Evolutionary conservation across 2,888 invertebrate species (phyloP), one percentile per base, ranked within the genome.

Genomic region (Eurytoma californica): DNA sequence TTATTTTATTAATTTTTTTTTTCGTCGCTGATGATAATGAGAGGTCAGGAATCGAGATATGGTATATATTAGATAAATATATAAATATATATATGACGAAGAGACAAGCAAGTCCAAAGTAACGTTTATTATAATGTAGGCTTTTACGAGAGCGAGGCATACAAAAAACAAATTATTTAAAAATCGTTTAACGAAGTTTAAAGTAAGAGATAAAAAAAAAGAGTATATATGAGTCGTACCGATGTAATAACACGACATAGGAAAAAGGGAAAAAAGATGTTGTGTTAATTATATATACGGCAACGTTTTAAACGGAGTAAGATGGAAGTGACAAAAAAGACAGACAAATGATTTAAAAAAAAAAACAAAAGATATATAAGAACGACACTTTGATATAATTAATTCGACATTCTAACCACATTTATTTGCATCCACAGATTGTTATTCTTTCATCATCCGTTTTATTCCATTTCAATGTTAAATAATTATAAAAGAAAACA

Each of bases 401-500:
- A 87, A 88, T 88, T 88, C 86, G 87, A 88, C 88, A 88, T 88
- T 82, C 86, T 89, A 88, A 88, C 87, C 86, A 88, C 88, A 88
- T 88, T 90, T 87, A 88, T 88, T 89, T 88, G 86, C 89, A 89
- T 89, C 85, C 88, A 87, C 85, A 86, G 88, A 89, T 88, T 90
- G 90, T 90, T 89, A 88, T 90, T 89, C 87, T 89, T 88, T 89
- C 87, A 88, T 89, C 88, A 88, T 87, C 68, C 88, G 86, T 86
- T 86, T 87, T 88, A 90, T 88, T 88, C 88, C 89, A 89, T 90
- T 82, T 90, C 86, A 90, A 90, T 90, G 90, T 90, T 90, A 88
- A 90, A 90, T 89, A 90, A 89, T 89, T 87, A 90, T 88, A 88
- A 86, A 77, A n/a, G 58, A 76, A 78, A 72, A 77, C 65, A 78